Evolutionary conservation across 2,888 invertebrate species (phyloP), one percentile per base, ranked within the genome.

Genomic region (Synergus itoensis): DNA sequence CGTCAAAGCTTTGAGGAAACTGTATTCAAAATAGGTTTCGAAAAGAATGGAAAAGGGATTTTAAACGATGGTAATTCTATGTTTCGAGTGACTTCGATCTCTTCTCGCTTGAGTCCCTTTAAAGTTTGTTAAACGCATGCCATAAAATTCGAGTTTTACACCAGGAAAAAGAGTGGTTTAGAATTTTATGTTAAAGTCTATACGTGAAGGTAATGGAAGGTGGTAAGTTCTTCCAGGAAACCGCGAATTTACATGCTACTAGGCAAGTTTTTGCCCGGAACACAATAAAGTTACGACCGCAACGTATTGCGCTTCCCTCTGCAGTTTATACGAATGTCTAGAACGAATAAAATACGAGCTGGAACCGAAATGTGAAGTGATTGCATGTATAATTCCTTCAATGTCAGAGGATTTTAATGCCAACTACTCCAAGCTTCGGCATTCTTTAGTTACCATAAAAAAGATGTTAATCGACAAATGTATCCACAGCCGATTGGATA

Each of bases 151-250:
- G 36, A 53, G 73, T 53, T n/a, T 73, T 36, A 53, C 53, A 53
- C 18, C 28, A 53, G 53, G 36, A 36, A 73, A 73, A 48, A 28
- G n/a, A n/a, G 48, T 28, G 28, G 53, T n/a, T 73, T 73, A 40
- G 40, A 53, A 73, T 73, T 73, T 73, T 48, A 53, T 40, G 36
- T 36, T 73, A 9, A 18, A 73, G 73, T 73, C 45, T 69, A 36
- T 36, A 73, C 73, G 28, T 53, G 73, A 73, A 53, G 73, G 53
- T 73, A 73, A 73, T 73, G 73, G 53, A 53, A 48, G 48, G 73
- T n/a, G 48, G n/a, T 73, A 53, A 53, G 73, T 73, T 73, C 73
- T 73, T 73, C 73, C 73, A 73, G 53, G 73, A 73, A 73, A 53
- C 53, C 36, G n/a, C 53, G 53, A 73, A 73, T 53, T 73, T 73